Conservation (phyloP, 2,888 invertebrate species). For the Cyclophora punctaria region DNA sequence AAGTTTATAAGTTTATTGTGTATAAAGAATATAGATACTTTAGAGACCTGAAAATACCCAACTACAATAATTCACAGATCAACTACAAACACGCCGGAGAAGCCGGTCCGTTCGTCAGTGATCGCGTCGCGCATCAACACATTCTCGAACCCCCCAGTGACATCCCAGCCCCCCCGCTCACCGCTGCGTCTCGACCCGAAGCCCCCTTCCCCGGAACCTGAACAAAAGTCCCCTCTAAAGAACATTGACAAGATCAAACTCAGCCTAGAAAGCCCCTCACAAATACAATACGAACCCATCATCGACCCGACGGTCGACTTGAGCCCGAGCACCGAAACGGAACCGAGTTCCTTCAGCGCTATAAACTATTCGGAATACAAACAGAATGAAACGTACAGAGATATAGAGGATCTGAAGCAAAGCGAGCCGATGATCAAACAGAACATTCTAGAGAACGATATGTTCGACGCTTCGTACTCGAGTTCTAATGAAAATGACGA, state of each 20-base stretch:
- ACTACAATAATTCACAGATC: constrained; percentile 30
- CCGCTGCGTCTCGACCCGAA: constrained; percentile 30
- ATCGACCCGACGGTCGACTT: constrained; percentile 57
- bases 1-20: no score
- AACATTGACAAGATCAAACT: constrained; percentile 71
- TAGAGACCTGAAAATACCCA: no score
- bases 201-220: constrained; percentile 25
- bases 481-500: constrained; percentile 74
- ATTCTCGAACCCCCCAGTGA: constrained; percentile 44
- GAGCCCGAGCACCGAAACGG: constrained; percentile 59
- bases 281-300: constrained; percentile 68
- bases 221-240: constrained; percentile 57
- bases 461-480: constrained; percentile 68
- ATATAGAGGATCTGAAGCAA: constrained; percentile 45
- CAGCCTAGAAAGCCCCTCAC: constrained; percentile 65
- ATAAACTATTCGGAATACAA: constrained; percentile 43
- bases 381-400: constrained; percentile 35
- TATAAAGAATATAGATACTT: no score
- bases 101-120: constrained; percentile 79
- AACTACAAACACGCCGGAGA: constrained; percentile 71
- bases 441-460: constrained; percentile 69
- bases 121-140: constrained; percentile 78
- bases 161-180: constrained; percentile 24
- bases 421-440: constrained; percentile 70
- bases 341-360: constrained; percentile 55